Percentiles rank a stretch among this genome's conserved stretches.
Conservation (phyloP, 2,888 invertebrate genomes). For the Diogma glabrata region DNA sequence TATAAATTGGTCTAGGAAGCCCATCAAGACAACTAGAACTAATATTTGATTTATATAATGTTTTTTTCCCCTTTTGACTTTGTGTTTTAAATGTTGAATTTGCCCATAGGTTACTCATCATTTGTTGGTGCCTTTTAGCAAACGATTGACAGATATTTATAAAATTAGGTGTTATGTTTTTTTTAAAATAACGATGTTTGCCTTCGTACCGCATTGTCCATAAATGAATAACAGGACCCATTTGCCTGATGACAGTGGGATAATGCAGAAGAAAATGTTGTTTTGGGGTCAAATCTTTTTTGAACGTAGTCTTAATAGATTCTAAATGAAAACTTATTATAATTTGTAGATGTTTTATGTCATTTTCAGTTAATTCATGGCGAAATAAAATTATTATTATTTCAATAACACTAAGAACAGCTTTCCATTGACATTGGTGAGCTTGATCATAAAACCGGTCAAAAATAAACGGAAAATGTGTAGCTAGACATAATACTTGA, state of each 20-base stretch:
- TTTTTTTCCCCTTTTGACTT: neutral
- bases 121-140: slow-evolving; percentile 4
- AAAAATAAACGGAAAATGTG: slow-evolving; percentile 1
- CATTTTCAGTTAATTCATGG: neutral
- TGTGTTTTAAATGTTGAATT: neutral
- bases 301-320: neutral
- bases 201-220: slow-evolving; percentile 4
- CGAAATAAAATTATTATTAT: neutral
- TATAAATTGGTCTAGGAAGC: neutral
- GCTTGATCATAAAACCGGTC: neutral
- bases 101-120: neutral
- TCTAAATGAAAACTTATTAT: neutral
- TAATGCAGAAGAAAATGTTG: neutral
- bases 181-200: neutral
- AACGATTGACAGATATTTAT: neutral
- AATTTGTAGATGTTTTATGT: neutral
- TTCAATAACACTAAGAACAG: slow-evolving; percentile 1
- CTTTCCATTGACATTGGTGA: neutral
- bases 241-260: neutral
- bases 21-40: neutral
- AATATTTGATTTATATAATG: neutral
- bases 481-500: neutral
- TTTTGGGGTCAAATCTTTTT: slow-evolving; percentile 3
- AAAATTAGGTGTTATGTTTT: neutral
- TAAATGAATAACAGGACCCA: neutral